phyloP scores from a whole-genome alignment of 2,888 invertebrate genomes.

The Gymnosoma rotundatum region DNA sequence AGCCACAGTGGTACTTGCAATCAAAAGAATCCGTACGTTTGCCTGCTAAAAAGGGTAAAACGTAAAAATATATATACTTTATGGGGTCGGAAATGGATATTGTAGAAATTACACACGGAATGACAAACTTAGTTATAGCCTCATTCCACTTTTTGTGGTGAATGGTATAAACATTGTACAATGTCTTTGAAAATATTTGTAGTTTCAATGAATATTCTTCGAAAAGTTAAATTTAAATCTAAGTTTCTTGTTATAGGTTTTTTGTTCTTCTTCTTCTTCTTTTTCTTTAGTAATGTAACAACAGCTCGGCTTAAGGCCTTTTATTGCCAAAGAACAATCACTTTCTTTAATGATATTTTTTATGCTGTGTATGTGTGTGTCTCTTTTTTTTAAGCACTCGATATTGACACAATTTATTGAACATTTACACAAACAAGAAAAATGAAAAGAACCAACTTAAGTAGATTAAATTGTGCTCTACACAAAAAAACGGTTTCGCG shows the following conservation, averaged over 20 bases:
- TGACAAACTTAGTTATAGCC: no score
- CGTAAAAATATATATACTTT: no score
- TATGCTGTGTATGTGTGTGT: neutral
- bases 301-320: constrained; percentile 58
- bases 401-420: constrained; percentile 40
- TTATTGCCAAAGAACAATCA: constrained; percentile 50
- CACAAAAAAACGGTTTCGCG: neutral
- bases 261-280: neutral
- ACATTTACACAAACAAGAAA: neutral
- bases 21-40: no score
- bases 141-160: no score
- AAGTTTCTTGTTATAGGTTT: neutral
- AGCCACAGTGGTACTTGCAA: no score
- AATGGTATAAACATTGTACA: no score
- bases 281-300: constrained; percentile 40
- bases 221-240: neutral
- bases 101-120: no score
- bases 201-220: neutral
- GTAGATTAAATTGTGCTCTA: neutral
- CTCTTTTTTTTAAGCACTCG: constrained; percentile 9
- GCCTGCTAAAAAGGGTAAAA: no score
- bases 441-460: neutral
- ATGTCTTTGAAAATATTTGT: no score
- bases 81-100: no score
- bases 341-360: constrained; percentile 35